Base-by-base conservation (phyloP, 2,113 vertebrate species). In the Scomber scombrus region DNA sequence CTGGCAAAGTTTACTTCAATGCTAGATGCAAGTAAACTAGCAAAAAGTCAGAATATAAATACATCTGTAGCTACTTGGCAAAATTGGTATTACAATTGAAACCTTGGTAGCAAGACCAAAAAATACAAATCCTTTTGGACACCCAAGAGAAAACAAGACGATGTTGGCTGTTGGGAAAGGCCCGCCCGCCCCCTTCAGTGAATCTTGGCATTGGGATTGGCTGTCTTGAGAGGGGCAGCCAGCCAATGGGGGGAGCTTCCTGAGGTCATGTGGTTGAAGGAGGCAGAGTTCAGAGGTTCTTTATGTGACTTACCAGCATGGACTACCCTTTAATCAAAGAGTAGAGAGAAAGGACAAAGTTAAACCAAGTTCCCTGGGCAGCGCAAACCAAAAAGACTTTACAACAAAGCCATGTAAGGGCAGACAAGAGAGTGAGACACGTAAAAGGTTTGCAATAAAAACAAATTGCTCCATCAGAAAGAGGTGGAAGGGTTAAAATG, bases 321-420 rank as follows among this genome's bases (percentile, higher is more conserved):
- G 97, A 97, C 98, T 99, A 99, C 98, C 98, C 98, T 99, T 99
- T 97, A 99, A 99, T 99, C 95, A 99, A 99, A 99, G 97, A 99
- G 98, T 99, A 99, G 97, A 99, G 97, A 99, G 91, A 99, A 99
- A 99, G 97, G 97, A 98, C 96, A 98, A 97, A 98, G 97, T 99
- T 98, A 99, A 98, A 99, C 96, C 97, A 96, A 97, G 97, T 95
- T 96, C 96, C 96, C 95, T 93, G 90, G 95, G 96, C 96, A 97
- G 94, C 92, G 85, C n/a, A 86, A 88, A 87, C 77, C 68, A 89
- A 91, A 83, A 83, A 87, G 87, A 93, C 90, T 93, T 90, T 67
- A 90, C 75, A 88, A 88, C 69, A 91, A 87, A 93, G 85, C 88
- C 87, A 92, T 86, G 74, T 90, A 87, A 87, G 85, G 84, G 85